Evolutionary conservation across 2,888 invertebrate species (phyloP), one percentile per base, ranked within the genome.

Genomic region (Lasioglossum villosulum): DNA sequence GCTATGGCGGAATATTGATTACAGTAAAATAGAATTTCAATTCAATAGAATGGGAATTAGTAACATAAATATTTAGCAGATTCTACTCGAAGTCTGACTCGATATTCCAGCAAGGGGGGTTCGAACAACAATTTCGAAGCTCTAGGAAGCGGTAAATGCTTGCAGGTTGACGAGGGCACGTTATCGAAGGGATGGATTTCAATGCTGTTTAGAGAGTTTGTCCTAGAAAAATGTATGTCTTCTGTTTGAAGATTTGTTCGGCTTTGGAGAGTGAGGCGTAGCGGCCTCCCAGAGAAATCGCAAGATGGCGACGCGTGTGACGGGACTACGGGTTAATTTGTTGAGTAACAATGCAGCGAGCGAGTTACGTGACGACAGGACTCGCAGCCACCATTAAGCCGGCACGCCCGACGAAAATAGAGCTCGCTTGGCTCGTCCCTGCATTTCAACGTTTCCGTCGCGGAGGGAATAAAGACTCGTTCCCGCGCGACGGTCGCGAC

Each of bases 311-410:
- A n/a, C 10, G 42, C 34, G 52, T 75, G 30, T 10, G 42, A 27
- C 27, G 30, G 37, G 59, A 75, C 19, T 63, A 4, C 30, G n/a
- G 4, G 66, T 23, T 68, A 16, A 19, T 68, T 37, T 27, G 14
- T 68, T 27, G 68, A 19, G 37, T 52, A 68, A 45, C 45, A 66
- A 37, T n/a, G 34, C 45, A n/a, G 27, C 68, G 14, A 68, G 45
- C 75, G 78, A 48, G 78, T 82, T 68, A 63, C 78, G 75, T 78
- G 72, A 74, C 83, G 81, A 81, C 73, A 76, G 73, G 66, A 74
- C 63, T 48, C 68, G n/a, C 10, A 73, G 75, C 74, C 63, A 83
- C 83, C 83, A 83, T 84, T 79, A 79, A 79, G 78, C 66, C 84
- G 59, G 83, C 78, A 72, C 78, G 59, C 56, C 27, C 39, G 68